Percentiles rank a stretch among this genome's conserved stretches.
Conservation (phyloP, 35 echinoderm and acorn worm species). For the Nesometra sesokonis region DNA sequence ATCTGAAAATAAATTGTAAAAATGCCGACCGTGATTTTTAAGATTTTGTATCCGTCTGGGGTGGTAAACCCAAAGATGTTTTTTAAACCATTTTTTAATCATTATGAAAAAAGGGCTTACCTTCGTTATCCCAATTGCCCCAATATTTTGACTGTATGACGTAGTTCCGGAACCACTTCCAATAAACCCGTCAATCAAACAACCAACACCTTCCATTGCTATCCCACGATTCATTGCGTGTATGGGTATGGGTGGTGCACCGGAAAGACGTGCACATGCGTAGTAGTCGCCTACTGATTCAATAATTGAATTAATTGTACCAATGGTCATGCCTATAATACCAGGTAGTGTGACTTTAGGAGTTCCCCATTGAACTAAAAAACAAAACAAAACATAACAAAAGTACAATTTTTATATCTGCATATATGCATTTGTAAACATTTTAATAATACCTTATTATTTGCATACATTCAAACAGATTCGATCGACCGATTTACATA, state of each 20-base stretch:
- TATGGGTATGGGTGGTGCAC: slow-evolving; percentile 14
- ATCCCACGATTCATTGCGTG: slow-evolving; percentile 44
- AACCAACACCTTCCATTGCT: slow-evolving; percentile 24
- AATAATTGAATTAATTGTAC: neutral
- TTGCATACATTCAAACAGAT: too few species aligned
- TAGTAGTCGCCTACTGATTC: slow-evolving; percentile 35
- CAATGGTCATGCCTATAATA: slow-evolving; percentile 15
- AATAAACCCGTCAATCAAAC: slow-evolving; percentile 21
- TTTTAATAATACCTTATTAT: too few species aligned
- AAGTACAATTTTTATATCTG: too few species aligned
- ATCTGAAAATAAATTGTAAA: too few species aligned
- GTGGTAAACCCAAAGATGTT: neutral
- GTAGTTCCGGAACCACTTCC: slow-evolving; percentile 8
- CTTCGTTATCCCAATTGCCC: too few species aligned
- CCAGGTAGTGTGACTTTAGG: slow-evolving; percentile 12
- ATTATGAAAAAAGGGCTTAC: slow-evolving; percentile 19
- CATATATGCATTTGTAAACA: too few species aligned
- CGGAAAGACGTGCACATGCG: slow-evolving; percentile 10
- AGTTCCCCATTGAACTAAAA: slow-evolving; percentile 21
- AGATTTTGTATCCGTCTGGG: too few species aligned
- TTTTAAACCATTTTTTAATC: slow-evolving; percentile 7
- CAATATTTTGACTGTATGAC: slow-evolving; percentile 22
- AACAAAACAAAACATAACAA: too few species aligned
- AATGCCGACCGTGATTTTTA: too few species aligned
- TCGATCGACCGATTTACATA: too few species aligned